Evolutionary conservation across 2,888 invertebrate species (phyloP), one percentile per base, ranked within the genome.

Genomic region (Platycnemis pennipes): DNA sequence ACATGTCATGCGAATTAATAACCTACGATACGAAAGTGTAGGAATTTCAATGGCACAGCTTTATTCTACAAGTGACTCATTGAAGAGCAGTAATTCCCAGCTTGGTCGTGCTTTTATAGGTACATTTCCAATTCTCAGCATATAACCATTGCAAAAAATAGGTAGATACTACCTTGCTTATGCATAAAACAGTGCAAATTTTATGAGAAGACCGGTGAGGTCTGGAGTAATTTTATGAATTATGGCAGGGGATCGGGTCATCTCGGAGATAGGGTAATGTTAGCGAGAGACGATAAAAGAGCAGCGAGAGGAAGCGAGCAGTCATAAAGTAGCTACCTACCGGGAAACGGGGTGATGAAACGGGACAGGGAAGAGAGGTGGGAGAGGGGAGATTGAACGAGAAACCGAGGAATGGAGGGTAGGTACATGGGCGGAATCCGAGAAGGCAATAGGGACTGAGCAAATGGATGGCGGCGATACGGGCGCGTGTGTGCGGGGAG

Each of bases 321-420:
- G 77, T 77, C 77, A 26, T 77, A 77, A 77, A 77, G 77, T 37
- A n/a, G n/a, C n/a, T n/a, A 77, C 77, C 37, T 77, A 26, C 77
- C 31, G 16, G 77, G 77, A 77, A 37, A 37, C 77, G 37, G 77
- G 31, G 37, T 37, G 77, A 77, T 31, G 77, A 77, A 37, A 37
- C 77, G 77, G 19, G n/a, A 37, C 53, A 53, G 53, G 45, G 11
- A 53, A 53, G n/a, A 4, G 42, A 46, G 53, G 49, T 0, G n/a
- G 19, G 49, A n/a, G 5, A 45, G 8, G 46, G 26, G 1, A 31
- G 37, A 31, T 4, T 0, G 7, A 31, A 31, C 37, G 5, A n/a
- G n/a, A 11, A 37, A 89, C 53, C 37, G 53, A 16, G 49, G 19
- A 77, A 77, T 53, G 53, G 53, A 37, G 37, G 49, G 45, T 8